Base-by-base conservation (phyloP, 2,113 vertebrate species). In the Salvelinus fontinalis region DNA sequence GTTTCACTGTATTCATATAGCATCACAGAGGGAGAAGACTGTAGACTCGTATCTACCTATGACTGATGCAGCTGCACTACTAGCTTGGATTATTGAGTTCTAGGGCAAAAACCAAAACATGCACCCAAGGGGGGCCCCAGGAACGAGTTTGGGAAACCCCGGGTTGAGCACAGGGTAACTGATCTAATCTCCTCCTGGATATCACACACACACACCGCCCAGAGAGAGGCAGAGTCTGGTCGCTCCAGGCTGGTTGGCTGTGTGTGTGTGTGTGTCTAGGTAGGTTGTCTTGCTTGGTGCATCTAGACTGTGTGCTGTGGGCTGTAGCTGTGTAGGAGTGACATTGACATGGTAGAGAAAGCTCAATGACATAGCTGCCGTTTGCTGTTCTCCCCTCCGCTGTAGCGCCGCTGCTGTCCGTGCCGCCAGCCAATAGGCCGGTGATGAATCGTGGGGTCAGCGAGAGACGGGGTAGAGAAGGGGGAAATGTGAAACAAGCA, bases 281-380 rank as follows among this genome's bases (percentile, higher is more conserved):
- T 39, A 8, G 34, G 7, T 39, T 39, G 34, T 39, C 31, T 39
- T 51, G 49, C 49, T 16, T 51, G 49, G 49, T 51, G 49, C 11
- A 51, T 51, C 49, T 13, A 51, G 49, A 3, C 49, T 51, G 49
- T 51, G 70, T 75, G 65, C 26, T 65, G 49, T 51, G 70, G 78
- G 65, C 26, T 65, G 69, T 26, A 51, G 27, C 75, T 49, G 73
- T 67, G 51, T 75, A 69, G 73, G 70, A 60, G 71, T 72, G 80
- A 79, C 83, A 85, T 75, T 80, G 75, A 82, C 81, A 83, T 78
- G 75, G 67, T 57, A 81, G 83, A 85, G 81, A 85, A 75, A 59
- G 68, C 39, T 81, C 59, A 27, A 75, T 79, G 83, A 81, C 49
- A 44, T 76, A 75, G 76, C 71, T 83, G 72, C 79, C 74, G 60